Evolutionary conservation across 2,113 vertebrate species (phyloP).

Genomic region (Pithys albifrons): DNA sequence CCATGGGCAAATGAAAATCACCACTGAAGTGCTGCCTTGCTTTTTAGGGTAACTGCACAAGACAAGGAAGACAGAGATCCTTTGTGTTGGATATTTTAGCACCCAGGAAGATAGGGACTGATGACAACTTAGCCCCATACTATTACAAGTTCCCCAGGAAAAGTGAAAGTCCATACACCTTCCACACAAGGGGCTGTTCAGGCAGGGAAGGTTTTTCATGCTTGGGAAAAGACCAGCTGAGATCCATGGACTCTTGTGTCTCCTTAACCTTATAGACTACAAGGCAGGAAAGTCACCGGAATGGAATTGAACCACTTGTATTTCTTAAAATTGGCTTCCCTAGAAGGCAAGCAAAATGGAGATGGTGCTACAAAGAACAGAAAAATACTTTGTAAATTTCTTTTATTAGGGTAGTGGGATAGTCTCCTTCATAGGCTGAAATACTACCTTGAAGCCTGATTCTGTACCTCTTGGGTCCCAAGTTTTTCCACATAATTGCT

Average conservation of each 20-base stretch:
- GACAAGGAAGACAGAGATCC: not conserved
- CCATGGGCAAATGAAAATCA: fast-evolving
- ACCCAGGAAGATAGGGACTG: not conserved
- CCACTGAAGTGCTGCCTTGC: not conserved
- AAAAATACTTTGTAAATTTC: not conserved
- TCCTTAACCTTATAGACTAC: not conserved
- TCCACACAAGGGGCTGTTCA: not conserved
- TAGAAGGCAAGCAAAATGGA: not conserved
- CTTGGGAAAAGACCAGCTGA: not conserved
- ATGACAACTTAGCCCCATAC: not conserved
- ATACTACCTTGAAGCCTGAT: not conserved
- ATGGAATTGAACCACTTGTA: not conserved
- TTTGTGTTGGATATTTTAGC: not conserved
- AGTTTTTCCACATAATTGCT: not conserved
- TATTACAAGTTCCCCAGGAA: not conserved
- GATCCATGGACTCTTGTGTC: not conserved
- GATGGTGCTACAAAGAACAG: not conserved
- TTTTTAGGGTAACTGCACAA: not conserved
- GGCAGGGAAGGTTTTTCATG: not conserved
- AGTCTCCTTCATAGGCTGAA: not conserved
- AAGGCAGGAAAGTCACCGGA: not conserved
- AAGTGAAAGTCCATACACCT: not conserved
- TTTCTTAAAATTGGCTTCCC: not conserved
- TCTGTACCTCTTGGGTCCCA: not conserved
- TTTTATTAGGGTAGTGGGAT: not conserved